Conservation (phyloP, 2,113 vertebrate species). For the Anguilla japonica region DNA sequence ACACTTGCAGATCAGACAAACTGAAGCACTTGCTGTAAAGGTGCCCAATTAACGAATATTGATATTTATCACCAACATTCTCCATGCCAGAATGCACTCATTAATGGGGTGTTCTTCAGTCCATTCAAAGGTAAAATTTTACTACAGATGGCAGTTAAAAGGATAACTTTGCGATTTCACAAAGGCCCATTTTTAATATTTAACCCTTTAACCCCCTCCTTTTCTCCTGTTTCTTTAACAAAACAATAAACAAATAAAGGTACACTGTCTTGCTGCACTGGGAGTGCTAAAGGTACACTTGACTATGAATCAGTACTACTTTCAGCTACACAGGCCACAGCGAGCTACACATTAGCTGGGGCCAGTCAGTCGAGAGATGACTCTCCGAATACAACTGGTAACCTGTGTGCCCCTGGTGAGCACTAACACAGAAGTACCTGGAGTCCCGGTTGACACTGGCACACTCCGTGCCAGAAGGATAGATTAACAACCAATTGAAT, state of each 20-base stretch:
- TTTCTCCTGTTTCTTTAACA: too few relatives aligned
- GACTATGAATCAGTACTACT: neutral
- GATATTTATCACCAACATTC: neutral
- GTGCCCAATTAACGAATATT: neutral
- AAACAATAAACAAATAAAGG: too few relatives aligned
- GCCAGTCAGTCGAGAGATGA: neutral
- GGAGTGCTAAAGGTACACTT: neutral
- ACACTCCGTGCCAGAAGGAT: neutral
- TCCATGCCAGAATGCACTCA: neutral
- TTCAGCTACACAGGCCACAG: neutral
- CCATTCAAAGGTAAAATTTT: neutral
- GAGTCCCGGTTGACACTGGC: neutral
- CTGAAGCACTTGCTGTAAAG: neutral
- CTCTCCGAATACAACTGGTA: neutral
- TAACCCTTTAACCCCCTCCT: too few relatives aligned
- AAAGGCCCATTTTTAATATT: neutral
- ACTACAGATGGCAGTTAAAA: neutral
- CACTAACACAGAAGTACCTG: neutral
- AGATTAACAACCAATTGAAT: neutral
- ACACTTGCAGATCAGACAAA: neutral
- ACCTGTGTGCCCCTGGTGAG: neutral
- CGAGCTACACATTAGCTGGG: neutral
- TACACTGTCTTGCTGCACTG: too few relatives aligned
- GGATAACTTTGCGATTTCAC: neutral
- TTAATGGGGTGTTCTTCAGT: neutral